Base-by-base conservation (phyloP, 2,888 invertebrate genomes). In the Campopleginae sp. region DNA sequence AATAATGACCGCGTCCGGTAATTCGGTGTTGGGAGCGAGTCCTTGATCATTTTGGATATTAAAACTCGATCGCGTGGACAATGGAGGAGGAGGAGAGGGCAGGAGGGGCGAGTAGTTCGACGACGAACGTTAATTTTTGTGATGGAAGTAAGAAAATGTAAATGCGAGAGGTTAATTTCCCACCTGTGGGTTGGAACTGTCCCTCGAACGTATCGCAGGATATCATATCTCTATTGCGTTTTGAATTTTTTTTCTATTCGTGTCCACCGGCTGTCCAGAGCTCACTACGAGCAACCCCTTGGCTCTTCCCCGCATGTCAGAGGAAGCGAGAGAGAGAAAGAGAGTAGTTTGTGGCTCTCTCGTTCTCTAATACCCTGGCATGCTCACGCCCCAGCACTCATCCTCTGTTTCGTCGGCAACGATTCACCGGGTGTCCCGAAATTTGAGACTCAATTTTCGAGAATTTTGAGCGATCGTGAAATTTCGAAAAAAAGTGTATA, bases 171-270 rank as follows among this genome's bases (percentile, higher is more conserved):
- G 19, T 5, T 31, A 72, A n/a, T 74, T 70, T 70, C n/a, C 83
- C 79, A 83, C 83, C 83, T 83, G 83, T 79, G 54, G 75, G 58
- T 44, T 74, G 42, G 17, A 48, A 75, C 42, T n/a, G 31, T 66
- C 76, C 46, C 68, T 80, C 70, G 71, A 75, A 71, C 75, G 48
- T 61, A 70, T 54, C 63, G n/a, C 80, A 65, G 80, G 84, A 84
- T 80, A 84, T 84, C 70, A 71, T 80, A 76, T 80, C 68, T 75
- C n/a, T n/a, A n/a, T 54, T 80, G 19, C 19, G n/a, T 82, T 68
- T 44, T n/a, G 38, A 8, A 33, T 31, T 17, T 31, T 70, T 61
- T 44, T 48, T 54, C 19, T 44, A 44, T 44, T 38, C 70, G 74
- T 51, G 58, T 74, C 58, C 77, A 66, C 48, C 78, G 77, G 66